Evolutionary conservation across 2,888 invertebrate species (phyloP).

Genomic region (Tiliacea citrago): DNA sequence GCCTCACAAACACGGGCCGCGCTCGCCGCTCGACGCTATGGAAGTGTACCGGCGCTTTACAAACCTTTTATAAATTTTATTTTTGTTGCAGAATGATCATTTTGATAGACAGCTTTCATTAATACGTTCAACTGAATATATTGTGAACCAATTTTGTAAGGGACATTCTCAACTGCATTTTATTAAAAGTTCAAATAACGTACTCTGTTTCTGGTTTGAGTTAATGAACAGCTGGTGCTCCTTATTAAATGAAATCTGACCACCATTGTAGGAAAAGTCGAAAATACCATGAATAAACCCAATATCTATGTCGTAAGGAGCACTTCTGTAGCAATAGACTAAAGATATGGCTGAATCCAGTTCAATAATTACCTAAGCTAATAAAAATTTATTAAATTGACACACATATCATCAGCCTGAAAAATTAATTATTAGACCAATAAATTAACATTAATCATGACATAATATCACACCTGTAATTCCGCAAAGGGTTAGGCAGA

Average conservation of each 20-base stretch:
- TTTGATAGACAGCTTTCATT: conserved; percentile 59
- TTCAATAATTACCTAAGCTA: not conserved
- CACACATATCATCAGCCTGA: not conserved
- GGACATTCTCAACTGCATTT: conserved; percentile 15
- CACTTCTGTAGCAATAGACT: not conserved
- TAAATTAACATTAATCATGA: not conserved
- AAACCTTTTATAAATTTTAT: conserved; percentile 73
- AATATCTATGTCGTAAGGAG: not conserved
- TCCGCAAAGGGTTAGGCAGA: not conserved
- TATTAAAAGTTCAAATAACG: not conserved
- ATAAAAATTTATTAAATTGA: not conserved
- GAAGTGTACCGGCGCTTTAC: conserved; percentile 78
- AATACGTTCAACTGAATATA: conserved; percentile 53
- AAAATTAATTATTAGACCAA: not conserved
- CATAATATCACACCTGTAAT: not conserved
- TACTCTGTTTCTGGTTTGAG: not conserved
- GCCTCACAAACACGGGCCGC: conserved; percentile 87
- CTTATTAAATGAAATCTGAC: not conserved
- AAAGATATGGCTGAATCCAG: not conserved
- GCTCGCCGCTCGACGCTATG: conserved; percentile 80
- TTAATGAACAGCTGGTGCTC: too few relatives aligned
- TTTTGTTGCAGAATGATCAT: conserved; percentile 68
- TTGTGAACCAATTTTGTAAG: conserved; percentile 39
- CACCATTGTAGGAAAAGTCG: not conserved
- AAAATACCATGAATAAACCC: not conserved